Evolutionary conservation across 2,888 invertebrate species (phyloP).

Genomic region (Hypsopygia costalis): DNA sequence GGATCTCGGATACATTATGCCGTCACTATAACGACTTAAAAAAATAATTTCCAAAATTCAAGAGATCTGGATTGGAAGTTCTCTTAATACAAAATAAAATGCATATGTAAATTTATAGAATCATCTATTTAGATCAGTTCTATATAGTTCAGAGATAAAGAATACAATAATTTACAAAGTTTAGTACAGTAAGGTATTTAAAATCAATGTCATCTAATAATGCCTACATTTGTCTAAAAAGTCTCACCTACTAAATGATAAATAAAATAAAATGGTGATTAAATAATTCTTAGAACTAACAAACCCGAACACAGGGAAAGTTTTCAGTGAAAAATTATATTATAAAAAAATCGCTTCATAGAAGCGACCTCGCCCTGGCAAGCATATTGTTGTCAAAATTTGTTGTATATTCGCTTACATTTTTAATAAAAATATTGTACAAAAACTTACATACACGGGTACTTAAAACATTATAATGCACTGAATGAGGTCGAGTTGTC

Average conservation of each 20-base stretch:
- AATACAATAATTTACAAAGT: constrained; percentile 43
- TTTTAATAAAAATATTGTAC: constrained; percentile 63
- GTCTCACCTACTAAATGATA: constrained; percentile 44
- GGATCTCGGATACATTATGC: constrained; percentile 25
- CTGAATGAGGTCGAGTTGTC: constrained; percentile 58
- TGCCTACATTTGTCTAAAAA: constrained; percentile 56
- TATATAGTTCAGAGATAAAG: constrained; percentile 16
- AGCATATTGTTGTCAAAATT: constrained; percentile 43
- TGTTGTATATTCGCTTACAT: constrained; percentile 54
- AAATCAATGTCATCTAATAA: constrained; percentile 53
- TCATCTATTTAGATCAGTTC: constrained; percentile 43
- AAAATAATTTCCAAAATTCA: constrained; percentile 50
- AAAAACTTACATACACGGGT: constrained; percentile 61
- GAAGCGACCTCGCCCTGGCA: constrained; percentile 64
- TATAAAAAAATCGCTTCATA: constrained; percentile 58
- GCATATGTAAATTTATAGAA: constrained; percentile 33
- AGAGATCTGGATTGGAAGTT: constrained; percentile 63
- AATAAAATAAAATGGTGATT: constrained; percentile 43
- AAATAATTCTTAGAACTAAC: constrained; percentile 41
- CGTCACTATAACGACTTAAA: constrained; percentile 37
- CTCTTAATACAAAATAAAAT: constrained; percentile 33
- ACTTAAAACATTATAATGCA: constrained; percentile 68
- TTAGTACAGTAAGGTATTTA: constrained; percentile 37
- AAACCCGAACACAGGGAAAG: constrained; percentile 16
- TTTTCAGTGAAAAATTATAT: constrained; percentile 24